phyloP scores from a whole-genome alignment of 2,113 vertebrate genomes.

The Candoia aspera region DNA sequence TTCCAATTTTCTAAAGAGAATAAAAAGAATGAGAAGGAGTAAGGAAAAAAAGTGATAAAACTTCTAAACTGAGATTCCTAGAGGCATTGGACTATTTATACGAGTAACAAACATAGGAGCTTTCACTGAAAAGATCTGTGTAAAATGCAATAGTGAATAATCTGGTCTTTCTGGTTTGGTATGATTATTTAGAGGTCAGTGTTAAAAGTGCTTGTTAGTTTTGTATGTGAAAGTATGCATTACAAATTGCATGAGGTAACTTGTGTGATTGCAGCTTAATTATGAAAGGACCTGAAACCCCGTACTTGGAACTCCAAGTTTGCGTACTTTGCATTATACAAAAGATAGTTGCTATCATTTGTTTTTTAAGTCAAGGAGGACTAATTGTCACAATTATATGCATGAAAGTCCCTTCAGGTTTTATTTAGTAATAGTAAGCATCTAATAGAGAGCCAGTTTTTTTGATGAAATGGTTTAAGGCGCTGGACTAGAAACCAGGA shows the following conservation, averaged over 20 bases:
- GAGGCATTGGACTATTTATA: not conserved
- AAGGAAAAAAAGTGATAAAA: not conserved
- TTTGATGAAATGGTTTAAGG: not conserved
- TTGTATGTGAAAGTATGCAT: conserved; percentile 48
- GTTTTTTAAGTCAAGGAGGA: conserved; percentile 33
- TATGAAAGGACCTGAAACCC: not conserved
- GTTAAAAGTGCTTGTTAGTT: conserved; percentile 47
- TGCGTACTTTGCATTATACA: conserved; percentile 26
- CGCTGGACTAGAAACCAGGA: not conserved
- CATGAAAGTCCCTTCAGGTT: not conserved
- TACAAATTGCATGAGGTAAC: conserved; percentile 52
- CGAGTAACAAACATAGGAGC: not conserved
- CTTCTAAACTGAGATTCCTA: not conserved
- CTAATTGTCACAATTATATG: not conserved
- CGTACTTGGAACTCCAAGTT: not conserved
- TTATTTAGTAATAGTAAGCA: not conserved
- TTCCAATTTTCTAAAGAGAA: not conserved
- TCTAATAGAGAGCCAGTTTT: not conserved
- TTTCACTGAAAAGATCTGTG: not conserved
- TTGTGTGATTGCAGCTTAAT: not conserved
- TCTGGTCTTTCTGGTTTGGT: conserved; percentile 23
- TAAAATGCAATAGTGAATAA: not conserved
- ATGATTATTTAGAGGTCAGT: conserved; percentile 18
- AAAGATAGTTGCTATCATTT: conserved; percentile 31
- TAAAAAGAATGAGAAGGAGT: not conserved